Percentiles rank a stretch among this genome's conserved stretches.
phyloP scores from a whole-genome alignment of 1,140 invertebrate species.

The Metaphire vulgaris region DNA sequence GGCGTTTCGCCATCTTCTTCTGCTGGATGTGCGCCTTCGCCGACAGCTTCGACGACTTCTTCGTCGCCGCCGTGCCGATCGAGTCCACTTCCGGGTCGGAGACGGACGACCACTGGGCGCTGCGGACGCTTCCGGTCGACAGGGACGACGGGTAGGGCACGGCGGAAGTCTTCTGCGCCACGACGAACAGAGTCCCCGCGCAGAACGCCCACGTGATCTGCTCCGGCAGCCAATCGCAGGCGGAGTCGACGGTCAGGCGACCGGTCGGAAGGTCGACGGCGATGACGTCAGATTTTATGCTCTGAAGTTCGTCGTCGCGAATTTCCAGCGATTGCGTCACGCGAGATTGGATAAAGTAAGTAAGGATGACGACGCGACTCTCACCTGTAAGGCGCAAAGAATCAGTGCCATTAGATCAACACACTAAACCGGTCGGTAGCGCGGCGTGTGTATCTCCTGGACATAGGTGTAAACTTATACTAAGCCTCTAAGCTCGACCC shows the following conservation, averaged over 20 bases:
- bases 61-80: not conserved
- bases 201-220: constrained; percentile 26
- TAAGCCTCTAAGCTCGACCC: too few relatives aligned
- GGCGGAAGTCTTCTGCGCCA: constrained; percentile 8
- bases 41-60: not conserved
- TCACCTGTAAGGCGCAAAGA: constrained; percentile 1
- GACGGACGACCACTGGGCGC: not conserved
- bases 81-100: not conserved
- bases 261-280: constrained; percentile 28
- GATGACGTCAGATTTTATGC: constrained; percentile 15
- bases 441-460: too few relatives aligned
- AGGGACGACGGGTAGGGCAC: constrained; percentile 10
- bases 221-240: constrained; percentile 9
- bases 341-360: not conserved
- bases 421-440: too few relatives aligned
- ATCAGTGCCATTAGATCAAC: not conserved
- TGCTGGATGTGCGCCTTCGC: not conserved
- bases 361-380: not conserved
- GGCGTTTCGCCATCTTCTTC: constrained; percentile 18
- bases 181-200: constrained; percentile 24
- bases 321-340: constrained; percentile 6
- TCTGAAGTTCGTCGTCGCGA: constrained; percentile 26
- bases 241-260: constrained; percentile 14
- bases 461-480: too few relatives aligned
- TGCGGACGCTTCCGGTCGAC: constrained; percentile 3